These are phyloP conservation scores for Prochilodus magdalenae DNA, from an alignment of 2,113 vertebrate species.

Conservation along the genomic window DNA sequence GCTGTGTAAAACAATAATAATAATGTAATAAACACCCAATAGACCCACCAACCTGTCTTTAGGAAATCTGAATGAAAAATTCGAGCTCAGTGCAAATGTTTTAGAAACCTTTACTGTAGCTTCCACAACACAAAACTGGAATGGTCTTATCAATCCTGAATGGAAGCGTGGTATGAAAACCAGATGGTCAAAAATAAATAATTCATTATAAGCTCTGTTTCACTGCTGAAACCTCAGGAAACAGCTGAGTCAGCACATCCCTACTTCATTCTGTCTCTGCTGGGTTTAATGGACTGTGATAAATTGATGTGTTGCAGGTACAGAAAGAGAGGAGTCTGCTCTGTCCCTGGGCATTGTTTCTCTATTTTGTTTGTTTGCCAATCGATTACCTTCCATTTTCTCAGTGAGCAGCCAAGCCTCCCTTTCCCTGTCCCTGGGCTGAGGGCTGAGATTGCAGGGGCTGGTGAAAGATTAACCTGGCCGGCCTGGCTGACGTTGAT, in stretches of 20 bases:
- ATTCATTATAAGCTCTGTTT: background rate
- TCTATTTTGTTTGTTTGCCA: slow-evolving; percentile 69
- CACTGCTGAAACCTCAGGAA: background rate
- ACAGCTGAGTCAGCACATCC: slow-evolving; percentile 13
- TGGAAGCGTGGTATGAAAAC: too few relatives aligned
- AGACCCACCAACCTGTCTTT: too few relatives aligned
- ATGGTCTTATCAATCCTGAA: too few relatives aligned
- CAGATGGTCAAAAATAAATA: background rate
- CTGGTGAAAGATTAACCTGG: slow-evolving; percentile 79
- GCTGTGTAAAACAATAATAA: too few relatives aligned
- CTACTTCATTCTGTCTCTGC: slow-evolving; percentile 25
- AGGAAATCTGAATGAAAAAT: too few relatives aligned
- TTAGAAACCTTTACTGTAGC: too few relatives aligned
- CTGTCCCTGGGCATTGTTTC: slow-evolving; percentile 54
- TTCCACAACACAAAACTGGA: too few relatives aligned
- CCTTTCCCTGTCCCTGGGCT: slow-evolving; percentile 45
- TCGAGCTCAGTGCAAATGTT: too few relatives aligned
- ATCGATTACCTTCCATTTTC: slow-evolving; percentile 73
- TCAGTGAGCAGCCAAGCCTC: slow-evolving; percentile 68
- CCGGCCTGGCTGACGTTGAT: slow-evolving; percentile 68
- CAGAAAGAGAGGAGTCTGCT: slow-evolving; percentile 61
- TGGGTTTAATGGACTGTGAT: slow-evolving; percentile 68
- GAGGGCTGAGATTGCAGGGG: slow-evolving; percentile 50
- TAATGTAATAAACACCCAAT: too few relatives aligned
- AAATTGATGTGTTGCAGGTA: slow-evolving; percentile 64